Percentiles rank a stretch among this genome's conserved stretches.
Conservation (phyloP, 2,888 invertebrate species). For the Ornithoptera alexandrae region DNA sequence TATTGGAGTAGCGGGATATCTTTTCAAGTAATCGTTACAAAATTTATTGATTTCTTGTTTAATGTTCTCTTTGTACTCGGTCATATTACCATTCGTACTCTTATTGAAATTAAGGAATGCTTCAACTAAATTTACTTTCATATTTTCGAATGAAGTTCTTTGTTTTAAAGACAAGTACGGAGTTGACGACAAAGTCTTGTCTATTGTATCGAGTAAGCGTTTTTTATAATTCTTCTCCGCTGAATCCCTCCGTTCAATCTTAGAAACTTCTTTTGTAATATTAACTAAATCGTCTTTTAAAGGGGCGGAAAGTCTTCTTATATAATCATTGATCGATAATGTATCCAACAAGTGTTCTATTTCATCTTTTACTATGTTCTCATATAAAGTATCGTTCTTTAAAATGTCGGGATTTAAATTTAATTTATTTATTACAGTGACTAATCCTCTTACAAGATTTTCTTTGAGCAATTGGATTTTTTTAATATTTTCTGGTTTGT, state of each 20-base stretch:
- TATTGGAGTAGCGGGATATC: slow-evolving; percentile 42
- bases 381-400: slow-evolving; percentile 43
- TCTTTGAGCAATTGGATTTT: slow-evolving; percentile 11
- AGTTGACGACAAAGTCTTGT: slow-evolving; percentile 45
- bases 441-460: slow-evolving; percentile 11
- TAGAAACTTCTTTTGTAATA: slow-evolving; percentile 25
- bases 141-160: slow-evolving; percentile 45
- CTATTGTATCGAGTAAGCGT: slow-evolving; percentile 47
- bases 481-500: slow-evolving; percentile 4
- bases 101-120: slow-evolving; percentile 56
- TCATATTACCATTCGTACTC: slow-evolving; percentile 38
- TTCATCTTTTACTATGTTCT: slow-evolving; percentile 59
- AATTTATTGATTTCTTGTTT: slow-evolving; percentile 47
- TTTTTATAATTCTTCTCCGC: slow-evolving; percentile 49
- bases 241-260: slow-evolving; percentile 38
- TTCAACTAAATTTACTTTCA: slow-evolving; percentile 57
- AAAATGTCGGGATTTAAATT: slow-evolving; percentile 53
- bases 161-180: slow-evolving; percentile 40
- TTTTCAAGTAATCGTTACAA: slow-evolving; percentile 49
- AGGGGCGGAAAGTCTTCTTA: slow-evolving; percentile 1
- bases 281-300: slow-evolving; percentile 26
- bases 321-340: slow-evolving; percentile 40
- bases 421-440: slow-evolving; percentile 46
- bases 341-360: slow-evolving; percentile 52
- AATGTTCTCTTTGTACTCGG: slow-evolving; percentile 47